Evolutionary conservation across 2,888 invertebrate species (phyloP).

Genomic region (Hylaea fasciaria): DNA sequence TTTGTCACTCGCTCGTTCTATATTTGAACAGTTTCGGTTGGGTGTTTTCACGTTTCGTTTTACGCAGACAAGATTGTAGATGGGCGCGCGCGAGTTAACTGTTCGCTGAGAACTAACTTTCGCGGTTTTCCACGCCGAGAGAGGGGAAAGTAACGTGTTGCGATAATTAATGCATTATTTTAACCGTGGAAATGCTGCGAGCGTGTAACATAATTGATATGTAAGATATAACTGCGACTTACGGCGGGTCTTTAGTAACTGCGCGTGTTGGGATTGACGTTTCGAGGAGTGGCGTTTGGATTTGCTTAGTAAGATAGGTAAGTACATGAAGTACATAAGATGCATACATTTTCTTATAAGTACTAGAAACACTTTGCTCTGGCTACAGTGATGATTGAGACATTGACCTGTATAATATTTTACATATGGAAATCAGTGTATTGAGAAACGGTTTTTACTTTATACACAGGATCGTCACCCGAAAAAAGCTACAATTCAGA

Average conservation of each 20-base stretch:
- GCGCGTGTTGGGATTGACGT: conserved; percentile 10
- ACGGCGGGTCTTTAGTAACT: conserved; percentile 11
- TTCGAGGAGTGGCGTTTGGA: background rate
- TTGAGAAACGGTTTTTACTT: no score
- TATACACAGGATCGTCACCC: no score
- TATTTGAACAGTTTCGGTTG: conserved; percentile 51
- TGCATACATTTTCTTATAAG: no score
- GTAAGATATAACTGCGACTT: conserved; percentile 42
- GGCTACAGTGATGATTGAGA: no score
- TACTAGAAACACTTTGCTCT: no score
- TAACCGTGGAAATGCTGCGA: conserved; percentile 60
- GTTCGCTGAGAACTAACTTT: conserved; percentile 67
- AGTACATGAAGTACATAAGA: no score
- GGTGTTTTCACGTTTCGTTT: conserved; percentile 53
- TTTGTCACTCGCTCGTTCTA: conserved; percentile 77
- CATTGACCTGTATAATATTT: no score
- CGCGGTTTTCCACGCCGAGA: conserved; percentile 76
- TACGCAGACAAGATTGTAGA: conserved; percentile 51
- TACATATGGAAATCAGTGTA: no score
- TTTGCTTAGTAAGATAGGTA: no score
- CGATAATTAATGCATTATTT: conserved; percentile 75
- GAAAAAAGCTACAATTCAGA: no score
- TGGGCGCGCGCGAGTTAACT: conserved; percentile 60
- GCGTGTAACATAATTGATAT: conserved; percentile 63
- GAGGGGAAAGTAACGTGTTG: conserved; percentile 77